Base-by-base conservation (phyloP, 2,797 vertebrate species). In the Austrolebias charrua region DNA sequence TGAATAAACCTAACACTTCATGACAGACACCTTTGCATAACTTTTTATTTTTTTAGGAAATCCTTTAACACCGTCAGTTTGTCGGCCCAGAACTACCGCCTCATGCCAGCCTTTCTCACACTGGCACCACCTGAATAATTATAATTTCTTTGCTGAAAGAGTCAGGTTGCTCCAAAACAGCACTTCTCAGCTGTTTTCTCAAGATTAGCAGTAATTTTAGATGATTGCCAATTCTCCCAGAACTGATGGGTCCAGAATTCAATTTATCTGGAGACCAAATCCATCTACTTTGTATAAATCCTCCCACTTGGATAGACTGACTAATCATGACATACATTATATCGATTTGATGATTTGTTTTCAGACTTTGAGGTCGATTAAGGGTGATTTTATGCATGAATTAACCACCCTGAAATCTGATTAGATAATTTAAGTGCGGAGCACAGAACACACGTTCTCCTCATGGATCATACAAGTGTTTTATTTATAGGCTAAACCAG, bases 121-220 rank as follows among this genome's bases (percentile, higher is more conserved):
- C n/a, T 86, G 79, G 78, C 70, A 85, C 69, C 63, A 76, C 51
- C 66, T 55, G 11, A 82, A 78, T 19, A 73, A 80, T 58, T 33
- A 62, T 33, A 59, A 71, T 85, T 84, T 76, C 76, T 53, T 51
- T 66, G 49, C 57, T 35, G 14, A 54, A 38, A 0, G 28, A 65
- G 35, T 73, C 49, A 63, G 56, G 29, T 60, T 51, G 35, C 63
- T 74, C 40, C 57, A 71, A 63, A 33, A 67, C 15, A 10, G 35
- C n/a, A 28, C 87, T 90, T 84, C 80, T 55, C 63, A 83, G 78
- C 63, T 16, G 9, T 43, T 79, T 84, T 86, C 75, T 82, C 15
- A 19, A 79, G 73, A 82, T 84, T 71, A 69, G 48, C 29, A 69
- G 80, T 60, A 54, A 86, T 90, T 86, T 83, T 62, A 88, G 63